These are phyloP conservation scores for Hirtodrosophila confusa DNA, from an alignment of 2,888 invertebrate genomes.

Conservation along the genomic window DNA sequence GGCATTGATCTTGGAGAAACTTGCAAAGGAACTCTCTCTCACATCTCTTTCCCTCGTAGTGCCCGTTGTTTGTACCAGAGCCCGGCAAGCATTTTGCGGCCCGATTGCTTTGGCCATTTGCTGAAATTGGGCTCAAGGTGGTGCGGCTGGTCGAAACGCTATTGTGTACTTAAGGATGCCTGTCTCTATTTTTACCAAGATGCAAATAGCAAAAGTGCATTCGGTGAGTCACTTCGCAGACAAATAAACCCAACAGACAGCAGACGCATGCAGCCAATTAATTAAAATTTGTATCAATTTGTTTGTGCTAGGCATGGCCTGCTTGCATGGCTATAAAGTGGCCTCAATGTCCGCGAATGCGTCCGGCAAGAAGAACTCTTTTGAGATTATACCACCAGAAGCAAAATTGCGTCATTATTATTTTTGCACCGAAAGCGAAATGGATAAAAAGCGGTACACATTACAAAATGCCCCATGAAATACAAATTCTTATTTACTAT, in stretches of 20 bases:
- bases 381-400: constrained; percentile 95
- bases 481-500: not conserved
- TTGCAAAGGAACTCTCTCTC: not conserved
- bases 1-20: constrained; percentile 31
- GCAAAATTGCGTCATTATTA: constrained; percentile 94
- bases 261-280: constrained; percentile 49
- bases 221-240: constrained; percentile 86
- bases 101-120: constrained; percentile 97
- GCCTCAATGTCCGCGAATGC: constrained; percentile 92
- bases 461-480: not conserved
- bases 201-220: constrained; percentile 93
- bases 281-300: constrained; percentile 47
- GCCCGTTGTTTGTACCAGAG: constrained; percentile 92
- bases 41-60: constrained; percentile 82
- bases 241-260: constrained; percentile 15
- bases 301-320: constrained; percentile 90
- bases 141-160: constrained; percentile 95
- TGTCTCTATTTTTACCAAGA: constrained; percentile 97
- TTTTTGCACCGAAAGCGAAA: constrained; percentile 96
- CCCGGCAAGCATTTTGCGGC: constrained; percentile 91
- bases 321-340: constrained; percentile 93
- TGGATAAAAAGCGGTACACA: constrained; percentile 94
- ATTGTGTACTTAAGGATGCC: constrained; percentile 97
- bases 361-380: constrained; percentile 95
- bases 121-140: constrained; percentile 93